A percentile compares a stretch with the other conserved stretches of the same genome.
phyloP scores from a whole-genome alignment of 1,140 invertebrate genomes.

The Leptopilina boulardi region DNA sequence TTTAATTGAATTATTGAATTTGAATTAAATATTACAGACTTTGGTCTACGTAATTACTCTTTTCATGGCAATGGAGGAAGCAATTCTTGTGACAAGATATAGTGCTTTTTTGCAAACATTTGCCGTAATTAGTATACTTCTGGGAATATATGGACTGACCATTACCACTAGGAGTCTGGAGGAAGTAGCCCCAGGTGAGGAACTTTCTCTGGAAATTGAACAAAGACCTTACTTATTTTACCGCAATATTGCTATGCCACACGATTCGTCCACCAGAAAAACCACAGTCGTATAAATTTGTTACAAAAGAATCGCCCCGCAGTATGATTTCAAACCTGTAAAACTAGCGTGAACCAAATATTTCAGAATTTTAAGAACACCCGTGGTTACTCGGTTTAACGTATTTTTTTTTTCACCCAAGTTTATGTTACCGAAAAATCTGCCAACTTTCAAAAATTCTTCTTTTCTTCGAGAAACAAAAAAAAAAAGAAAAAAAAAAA shows the following conservation, averaged over 20 bases:
- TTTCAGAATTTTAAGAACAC: background rate
- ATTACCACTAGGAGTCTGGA: constrained; percentile 67
- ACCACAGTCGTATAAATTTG: background rate
- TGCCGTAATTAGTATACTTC: constrained; percentile 67
- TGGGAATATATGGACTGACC: constrained; percentile 69
- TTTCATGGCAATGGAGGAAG: constrained; percentile 66
- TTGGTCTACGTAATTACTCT: constrained; percentile 65
- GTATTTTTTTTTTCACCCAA: background rate
- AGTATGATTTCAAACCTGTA: background rate
- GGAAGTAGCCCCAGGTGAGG: constrained; percentile 67
- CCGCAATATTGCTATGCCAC: constrained; percentile 9
- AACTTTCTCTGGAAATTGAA: constrained; percentile 45
- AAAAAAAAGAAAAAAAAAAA: background rate
- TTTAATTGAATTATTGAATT: background rate
- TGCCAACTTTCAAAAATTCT: background rate
- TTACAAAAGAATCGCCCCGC: background rate
- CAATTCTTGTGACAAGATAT: constrained; percentile 61
- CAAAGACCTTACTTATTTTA: background rate
- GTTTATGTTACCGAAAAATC: background rate
- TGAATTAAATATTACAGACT: constrained; percentile 56
- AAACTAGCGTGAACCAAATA: background rate
- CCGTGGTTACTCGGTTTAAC: background rate
- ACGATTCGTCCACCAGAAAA: background rate
- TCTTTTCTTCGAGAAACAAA: background rate
- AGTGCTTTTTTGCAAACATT: constrained; percentile 66